Base-by-base conservation (phyloP, 1,140 invertebrate genomes). In the Adelges cooleyi region DNA sequence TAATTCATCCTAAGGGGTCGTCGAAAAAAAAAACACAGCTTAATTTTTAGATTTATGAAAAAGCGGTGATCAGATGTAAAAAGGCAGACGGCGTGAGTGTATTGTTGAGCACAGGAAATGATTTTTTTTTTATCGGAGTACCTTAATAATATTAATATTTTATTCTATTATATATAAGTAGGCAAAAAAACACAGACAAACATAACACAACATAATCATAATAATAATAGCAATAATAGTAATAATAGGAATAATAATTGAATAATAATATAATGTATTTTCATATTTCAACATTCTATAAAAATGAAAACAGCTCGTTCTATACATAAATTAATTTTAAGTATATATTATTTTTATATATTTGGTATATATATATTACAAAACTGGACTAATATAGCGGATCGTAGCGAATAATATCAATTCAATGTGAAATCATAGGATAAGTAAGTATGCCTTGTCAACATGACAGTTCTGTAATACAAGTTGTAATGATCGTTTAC, bases 271-370 rank as follows among this genome's bases (percentile, higher is more conserved):
- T 33, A 33, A 33, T 33, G 29, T 33, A 33, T 33, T 33, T 11
- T 33, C 5, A 33, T 42, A 20, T n/a, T n/a, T 18, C 27, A 59
- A 29, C 54, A 20, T 17, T 59, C 23, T 56, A 56, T 56, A 56
- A 56, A 54, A 56, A 56, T 56, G 20, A 56, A 56, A 56, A 56
- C 53, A 44, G 54, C 42, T 59, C 54, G 42, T 23, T 59, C 27
- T 29, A 46, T 44, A 33, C 11, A 46, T 44, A 13, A 27, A 46
- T 46, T 46, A 6, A 6, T 33, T 11, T 44, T 29, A 46, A 59
- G 11, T 33, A 46, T 44, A 13, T 46, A 46, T 46, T 46, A 6
- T 33, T 33, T 11, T 33, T 33, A 6, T 33, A 6, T 33, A 56
- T 42, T 56, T 46, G 27, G 13, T 23, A 8, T 27, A 27, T 54